Conservation (phyloP, 2,797 vertebrate genomes). For the Eospalax fontanierii region DNA sequence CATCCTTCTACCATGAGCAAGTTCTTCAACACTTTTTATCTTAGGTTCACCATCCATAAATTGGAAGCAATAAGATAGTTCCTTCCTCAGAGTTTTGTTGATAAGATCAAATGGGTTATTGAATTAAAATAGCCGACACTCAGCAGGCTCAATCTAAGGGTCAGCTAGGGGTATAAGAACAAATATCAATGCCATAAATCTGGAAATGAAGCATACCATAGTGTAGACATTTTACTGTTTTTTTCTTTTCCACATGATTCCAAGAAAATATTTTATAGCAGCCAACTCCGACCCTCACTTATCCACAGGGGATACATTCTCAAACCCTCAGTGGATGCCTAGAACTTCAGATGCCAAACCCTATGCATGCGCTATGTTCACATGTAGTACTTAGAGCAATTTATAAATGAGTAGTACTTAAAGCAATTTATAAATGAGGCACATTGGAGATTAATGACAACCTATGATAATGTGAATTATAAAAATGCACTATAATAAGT, state of each 20-base stretch:
- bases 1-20: neutral
- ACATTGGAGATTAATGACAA: neutral
- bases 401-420: neutral
- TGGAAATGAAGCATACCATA: conserved; percentile 20
- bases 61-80: neutral
- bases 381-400: neutral
- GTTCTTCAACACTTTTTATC: neutral
- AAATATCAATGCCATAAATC: conserved; percentile 29
- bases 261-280: conserved; percentile 25
- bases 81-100: neutral
- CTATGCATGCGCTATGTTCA: neutral
- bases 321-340: neutral
- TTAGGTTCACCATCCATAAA: conserved; percentile 7
- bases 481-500: neutral
- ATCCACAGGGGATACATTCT: neutral
- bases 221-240: conserved; percentile 5
- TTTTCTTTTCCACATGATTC: neutral
- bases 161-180: conserved; percentile 7
- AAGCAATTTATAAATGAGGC: neutral
- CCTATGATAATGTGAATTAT: neutral
- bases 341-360: neutral
- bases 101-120: conserved; percentile 14
- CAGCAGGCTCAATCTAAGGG: neutral
- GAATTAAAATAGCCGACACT: neutral
- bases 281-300: neutral